Percentiles rank a stretch among this genome's conserved stretches.
These are phyloP conservation scores for Bombycilla garrulus DNA, from an alignment of 2,113 vertebrate species.

Conservation along the genomic window DNA sequence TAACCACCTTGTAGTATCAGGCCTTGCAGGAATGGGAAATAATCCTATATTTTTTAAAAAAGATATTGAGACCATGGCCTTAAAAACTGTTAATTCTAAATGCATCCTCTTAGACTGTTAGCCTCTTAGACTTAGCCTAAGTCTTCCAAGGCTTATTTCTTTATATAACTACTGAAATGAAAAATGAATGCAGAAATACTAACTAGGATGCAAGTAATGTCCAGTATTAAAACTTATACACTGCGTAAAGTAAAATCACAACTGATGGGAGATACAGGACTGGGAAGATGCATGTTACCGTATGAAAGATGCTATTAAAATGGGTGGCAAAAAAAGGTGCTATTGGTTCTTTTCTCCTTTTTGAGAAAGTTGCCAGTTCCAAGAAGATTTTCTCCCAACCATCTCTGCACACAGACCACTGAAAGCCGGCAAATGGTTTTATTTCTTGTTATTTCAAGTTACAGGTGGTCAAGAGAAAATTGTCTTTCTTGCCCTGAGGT, in stretches of 20 bases:
- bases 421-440: background rate
- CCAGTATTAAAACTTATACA: background rate
- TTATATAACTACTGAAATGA: background rate
- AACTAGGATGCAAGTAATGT: background rate
- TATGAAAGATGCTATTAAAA: background rate
- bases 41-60: background rate
- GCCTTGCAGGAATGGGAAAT: background rate
- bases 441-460: conserved; percentile 25
- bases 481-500: conserved; percentile 17
- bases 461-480: conserved; percentile 11
- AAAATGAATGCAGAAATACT: background rate
- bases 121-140: background rate
- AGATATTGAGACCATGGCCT: background rate
- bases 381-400: background rate
- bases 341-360: background rate
- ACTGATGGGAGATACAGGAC: background rate
- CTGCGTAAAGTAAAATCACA: background rate
- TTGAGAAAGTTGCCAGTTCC: background rate
- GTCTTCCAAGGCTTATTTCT: background rate
- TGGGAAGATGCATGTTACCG: background rate
- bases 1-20: background rate
- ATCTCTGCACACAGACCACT: background rate
- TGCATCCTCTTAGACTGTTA: background rate
- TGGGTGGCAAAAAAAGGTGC: background rate
- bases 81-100: background rate